These are phyloP conservation scores for Condylura cristata DNA, from an alignment of 2,113 vertebrate species.

Conservation along the genomic window DNA sequence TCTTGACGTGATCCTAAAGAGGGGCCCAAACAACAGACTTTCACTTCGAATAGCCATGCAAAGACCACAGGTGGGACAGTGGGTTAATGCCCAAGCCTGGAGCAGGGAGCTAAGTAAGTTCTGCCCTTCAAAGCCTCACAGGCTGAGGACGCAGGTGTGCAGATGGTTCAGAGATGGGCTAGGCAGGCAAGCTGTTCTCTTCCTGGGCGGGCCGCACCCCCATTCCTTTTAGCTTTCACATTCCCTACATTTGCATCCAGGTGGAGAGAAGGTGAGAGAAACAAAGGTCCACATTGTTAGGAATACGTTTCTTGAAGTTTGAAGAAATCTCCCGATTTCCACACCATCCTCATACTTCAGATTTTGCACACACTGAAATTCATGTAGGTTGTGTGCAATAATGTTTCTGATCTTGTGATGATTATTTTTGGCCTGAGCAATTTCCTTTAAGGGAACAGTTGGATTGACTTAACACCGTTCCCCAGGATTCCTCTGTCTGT, in stretches of 20 bases:
- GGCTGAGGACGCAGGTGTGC: no score
- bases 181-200: neutral
- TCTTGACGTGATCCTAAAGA: neutral
- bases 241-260: neutral
- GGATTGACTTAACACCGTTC: neutral
- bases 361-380: neutral
- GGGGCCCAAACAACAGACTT: neutral
- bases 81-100: neutral
- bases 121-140: neutral
- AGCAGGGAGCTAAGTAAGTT: neutral
- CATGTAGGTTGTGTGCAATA: neutral
- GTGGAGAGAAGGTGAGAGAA: neutral
- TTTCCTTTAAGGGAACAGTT: slow-evolving; percentile 45
- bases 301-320: neutral
- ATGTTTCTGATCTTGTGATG: neutral
- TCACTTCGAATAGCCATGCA: neutral
- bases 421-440: neutral
- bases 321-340: neutral
- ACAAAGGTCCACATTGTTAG: neutral
- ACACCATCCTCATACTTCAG: neutral
- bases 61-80: neutral
- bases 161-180: neutral
- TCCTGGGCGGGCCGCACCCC: neutral
- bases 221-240: neutral
- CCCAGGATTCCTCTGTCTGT: neutral